These are phyloP conservation scores for Polyergus mexicanus DNA, from an alignment of 1,140 invertebrate species.

Conservation along the genomic window DNA sequence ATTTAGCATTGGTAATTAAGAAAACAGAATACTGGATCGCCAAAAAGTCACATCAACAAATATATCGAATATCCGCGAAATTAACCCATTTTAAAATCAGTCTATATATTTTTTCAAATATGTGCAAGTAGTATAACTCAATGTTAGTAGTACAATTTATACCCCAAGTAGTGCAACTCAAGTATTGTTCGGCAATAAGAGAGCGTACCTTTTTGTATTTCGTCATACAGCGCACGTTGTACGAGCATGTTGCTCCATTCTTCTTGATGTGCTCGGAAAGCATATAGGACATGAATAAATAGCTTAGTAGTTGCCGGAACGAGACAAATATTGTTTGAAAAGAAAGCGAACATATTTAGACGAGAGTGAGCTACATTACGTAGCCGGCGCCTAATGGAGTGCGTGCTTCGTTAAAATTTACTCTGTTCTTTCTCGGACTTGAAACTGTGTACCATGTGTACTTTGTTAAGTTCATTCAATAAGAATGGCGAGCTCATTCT, in stretches of 20 bases:
- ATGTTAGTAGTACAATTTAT: neutral
- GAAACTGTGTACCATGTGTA: slow-evolving; percentile 6
- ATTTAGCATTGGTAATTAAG: neutral
- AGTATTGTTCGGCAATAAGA: slow-evolving; percentile 23
- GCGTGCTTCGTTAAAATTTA: slow-evolving; percentile 65
- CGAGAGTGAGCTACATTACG: slow-evolving; percentile 36
- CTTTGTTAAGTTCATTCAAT: slow-evolving; percentile 65
- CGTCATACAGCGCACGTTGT: too few relatives aligned
- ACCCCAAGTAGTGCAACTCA: slow-evolving; percentile 21
- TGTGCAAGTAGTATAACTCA: slow-evolving; percentile 18
- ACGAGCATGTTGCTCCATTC: neutral
- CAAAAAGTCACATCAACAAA: neutral
- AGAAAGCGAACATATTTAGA: slow-evolving; percentile 45
- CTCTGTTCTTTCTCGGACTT: neutral
- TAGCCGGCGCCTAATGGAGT: slow-evolving; percentile 46
- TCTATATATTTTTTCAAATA: neutral
- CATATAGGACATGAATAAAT: slow-evolving; percentile 46
- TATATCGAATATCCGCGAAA: neutral
- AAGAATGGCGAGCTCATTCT: slow-evolving; percentile 40
- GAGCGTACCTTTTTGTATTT: slow-evolving; percentile 26
- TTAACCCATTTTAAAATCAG: slow-evolving; percentile 12
- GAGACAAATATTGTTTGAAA: slow-evolving; percentile 51
- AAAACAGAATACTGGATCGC: neutral
- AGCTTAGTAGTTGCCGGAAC: slow-evolving; percentile 11
- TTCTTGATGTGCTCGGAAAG: neutral